Conservation (phyloP, 2,888 invertebrate genomes). For the Ecliptopera silaceata region DNA sequence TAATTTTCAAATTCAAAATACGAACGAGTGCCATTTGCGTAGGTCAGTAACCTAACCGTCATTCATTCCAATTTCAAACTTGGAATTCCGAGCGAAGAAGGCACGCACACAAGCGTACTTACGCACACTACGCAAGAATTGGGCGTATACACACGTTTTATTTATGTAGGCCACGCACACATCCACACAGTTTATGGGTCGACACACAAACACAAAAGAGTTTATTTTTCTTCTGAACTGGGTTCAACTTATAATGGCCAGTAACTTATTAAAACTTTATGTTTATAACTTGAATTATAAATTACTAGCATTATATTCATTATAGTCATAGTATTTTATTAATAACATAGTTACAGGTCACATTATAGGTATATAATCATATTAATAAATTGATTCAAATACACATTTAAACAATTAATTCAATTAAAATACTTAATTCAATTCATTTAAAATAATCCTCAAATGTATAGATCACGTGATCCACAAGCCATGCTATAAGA, state of each 20-base stretch:
- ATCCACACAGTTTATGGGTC: constrained; percentile 62
- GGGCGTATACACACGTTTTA: constrained; percentile 52
- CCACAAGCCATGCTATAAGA: too few species aligned
- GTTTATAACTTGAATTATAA: not conserved
- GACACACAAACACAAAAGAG: constrained; percentile 54
- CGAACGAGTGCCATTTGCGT: constrained; percentile 49
- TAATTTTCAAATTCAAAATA: constrained; percentile 34
- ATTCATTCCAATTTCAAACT: constrained; percentile 81
- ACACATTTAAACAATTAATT: too few species aligned
- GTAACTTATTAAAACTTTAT: not conserved
- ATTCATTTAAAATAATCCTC: too few species aligned
- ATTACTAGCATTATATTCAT: too few species aligned
- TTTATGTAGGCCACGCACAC: constrained; percentile 76
- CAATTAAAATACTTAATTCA: too few species aligned
- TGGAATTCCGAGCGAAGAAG: constrained; percentile 78
- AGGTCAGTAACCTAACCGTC: constrained; percentile 80
- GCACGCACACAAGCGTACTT: constrained; percentile 60
- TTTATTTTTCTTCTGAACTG: constrained; percentile 46
- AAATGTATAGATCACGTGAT: too few species aligned
- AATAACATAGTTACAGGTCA: too few species aligned
- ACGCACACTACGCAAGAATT: constrained; percentile 62
- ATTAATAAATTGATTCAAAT: too few species aligned
- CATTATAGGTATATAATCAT: too few species aligned
- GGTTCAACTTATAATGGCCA: constrained; percentile 1
- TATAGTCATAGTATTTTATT: too few species aligned